phyloP scores from a whole-genome alignment of 2,888 invertebrate species.

The Archips crataeganus region DNA sequence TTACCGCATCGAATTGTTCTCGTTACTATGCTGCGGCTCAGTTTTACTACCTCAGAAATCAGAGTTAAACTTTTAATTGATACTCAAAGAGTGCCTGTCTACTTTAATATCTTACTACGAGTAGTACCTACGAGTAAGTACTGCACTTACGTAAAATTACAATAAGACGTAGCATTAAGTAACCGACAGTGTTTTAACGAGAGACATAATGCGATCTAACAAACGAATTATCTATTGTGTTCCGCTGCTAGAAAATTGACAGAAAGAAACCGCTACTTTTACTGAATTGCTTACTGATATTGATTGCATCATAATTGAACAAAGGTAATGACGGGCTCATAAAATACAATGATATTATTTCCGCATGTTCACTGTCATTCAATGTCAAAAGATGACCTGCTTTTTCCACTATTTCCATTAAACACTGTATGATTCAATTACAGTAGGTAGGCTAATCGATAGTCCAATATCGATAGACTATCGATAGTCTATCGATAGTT shows the following conservation, averaged over 20 bases:
- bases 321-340: not conserved
- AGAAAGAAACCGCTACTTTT: not conserved
- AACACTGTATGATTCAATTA: not conserved
- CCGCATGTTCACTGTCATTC: slow-evolving; percentile 17
- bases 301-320: slow-evolving; percentile 12
- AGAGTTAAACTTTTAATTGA: not conserved
- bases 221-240: not conserved
- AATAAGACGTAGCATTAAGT: slow-evolving; percentile 26
- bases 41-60: slow-evolving; percentile 9
- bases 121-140: not conserved
- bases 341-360: slow-evolving; percentile 11
- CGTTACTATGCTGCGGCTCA: too few relatives aligned
- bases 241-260: not conserved
- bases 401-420: slow-evolving; percentile 2
- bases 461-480: too few relatives aligned
- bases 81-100: slow-evolving; percentile 6
- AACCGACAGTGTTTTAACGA: slow-evolving; percentile 2
- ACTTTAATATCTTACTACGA: not conserved
- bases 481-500: too few relatives aligned
- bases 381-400: not conserved
- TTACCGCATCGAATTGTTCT: too few relatives aligned
- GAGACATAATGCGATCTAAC: not conserved
- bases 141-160: slow-evolving; percentile 3
- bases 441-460: too few relatives aligned
- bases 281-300: not conserved